A percentile compares a stretch with the other conserved stretches of the same genome.
phyloP scores from a whole-genome alignment of 2,113 vertebrate species.

The Mystacornis crossleyi region DNA sequence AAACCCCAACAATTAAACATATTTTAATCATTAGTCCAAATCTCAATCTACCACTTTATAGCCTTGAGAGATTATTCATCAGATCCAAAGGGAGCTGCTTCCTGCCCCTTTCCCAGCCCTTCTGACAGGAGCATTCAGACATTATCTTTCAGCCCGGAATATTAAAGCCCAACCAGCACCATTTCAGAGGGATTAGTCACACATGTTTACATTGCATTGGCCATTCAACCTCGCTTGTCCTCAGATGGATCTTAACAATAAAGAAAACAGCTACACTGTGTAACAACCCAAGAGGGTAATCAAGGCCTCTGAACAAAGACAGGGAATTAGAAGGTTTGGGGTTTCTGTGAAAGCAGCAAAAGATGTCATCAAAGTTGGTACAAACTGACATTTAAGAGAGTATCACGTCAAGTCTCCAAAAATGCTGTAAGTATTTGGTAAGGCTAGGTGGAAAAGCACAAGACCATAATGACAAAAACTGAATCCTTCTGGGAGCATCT shows the following conservation, averaged over 20 bases:
- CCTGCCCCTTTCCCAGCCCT: neutral
- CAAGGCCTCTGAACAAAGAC: constrained; percentile 11
- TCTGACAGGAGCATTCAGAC: neutral
- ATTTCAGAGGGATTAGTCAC: constrained; percentile 20
- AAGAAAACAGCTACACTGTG: constrained; percentile 17
- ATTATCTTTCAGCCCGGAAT: neutral
- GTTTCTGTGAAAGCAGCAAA: neutral
- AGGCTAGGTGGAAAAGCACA: neutral
- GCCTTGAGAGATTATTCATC: neutral
- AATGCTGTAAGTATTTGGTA: neutral
- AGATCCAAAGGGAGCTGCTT: neutral
- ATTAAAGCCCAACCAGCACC: neutral
- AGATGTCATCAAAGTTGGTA: neutral
- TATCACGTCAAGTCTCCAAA: neutral
- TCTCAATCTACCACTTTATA: neutral
- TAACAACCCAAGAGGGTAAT: constrained; percentile 16
- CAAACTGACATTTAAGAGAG: neutral
- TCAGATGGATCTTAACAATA: constrained; percentile 37
- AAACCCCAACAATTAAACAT: accelerated
- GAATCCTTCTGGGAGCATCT: neutral
- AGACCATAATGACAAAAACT: neutral
- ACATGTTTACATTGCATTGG: constrained; percentile 16
- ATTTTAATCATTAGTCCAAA: neutral
- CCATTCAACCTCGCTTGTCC: constrained; percentile 28
- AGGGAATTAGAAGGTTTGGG: neutral